A percentile compares a stretch with the other conserved stretches of the same genome.
Evolutionary conservation across 2,888 invertebrate species (phyloP).

Genomic region (Cloeon dipterum): DNA sequence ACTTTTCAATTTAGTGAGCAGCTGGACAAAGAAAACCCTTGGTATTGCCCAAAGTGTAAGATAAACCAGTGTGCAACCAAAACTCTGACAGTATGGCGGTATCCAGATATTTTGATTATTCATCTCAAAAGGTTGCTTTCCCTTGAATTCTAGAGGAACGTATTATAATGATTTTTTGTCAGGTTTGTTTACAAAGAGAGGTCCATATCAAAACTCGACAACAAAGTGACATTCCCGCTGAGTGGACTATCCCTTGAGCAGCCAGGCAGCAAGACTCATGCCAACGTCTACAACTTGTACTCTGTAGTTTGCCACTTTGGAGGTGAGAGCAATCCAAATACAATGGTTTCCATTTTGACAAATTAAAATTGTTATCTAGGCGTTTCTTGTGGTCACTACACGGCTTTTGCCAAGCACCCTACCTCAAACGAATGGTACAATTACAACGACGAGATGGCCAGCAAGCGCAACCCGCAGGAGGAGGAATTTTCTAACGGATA

Average conservation of each 20-base stretch:
- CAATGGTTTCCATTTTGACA: background rate
- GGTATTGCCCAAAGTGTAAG: constrained; percentile 36
- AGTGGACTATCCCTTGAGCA: constrained; percentile 26
- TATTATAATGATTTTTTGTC: constrained; percentile 9
- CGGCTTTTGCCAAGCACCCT: constrained; percentile 32
- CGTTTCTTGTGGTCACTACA: constrained; percentile 35
- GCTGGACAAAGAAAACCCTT: constrained; percentile 37
- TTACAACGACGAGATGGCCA: constrained; percentile 32
- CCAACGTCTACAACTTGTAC: constrained; percentile 27
- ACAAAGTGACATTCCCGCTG: constrained; percentile 33
- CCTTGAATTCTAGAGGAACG: background rate
- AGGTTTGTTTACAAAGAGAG: constrained; percentile 38
- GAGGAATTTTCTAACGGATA: constrained; percentile 34
- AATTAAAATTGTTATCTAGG: constrained; percentile 16
- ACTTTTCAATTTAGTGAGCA: too few relatives aligned
- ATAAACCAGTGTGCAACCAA: constrained; percentile 36
- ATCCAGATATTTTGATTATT: constrained; percentile 36
- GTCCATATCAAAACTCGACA: constrained; percentile 34
- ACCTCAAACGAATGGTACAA: constrained; percentile 29
- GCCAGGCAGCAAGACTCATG: constrained; percentile 9
- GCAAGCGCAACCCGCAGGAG: constrained; percentile 26
- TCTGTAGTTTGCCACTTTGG: constrained; percentile 39
- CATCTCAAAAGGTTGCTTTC: constrained; percentile 28
- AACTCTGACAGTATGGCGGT: constrained; percentile 36
- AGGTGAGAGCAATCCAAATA: constrained; percentile 16